Base-by-base conservation (phyloP, 2,797 vertebrate species). In the Tragopan temminckii region DNA sequence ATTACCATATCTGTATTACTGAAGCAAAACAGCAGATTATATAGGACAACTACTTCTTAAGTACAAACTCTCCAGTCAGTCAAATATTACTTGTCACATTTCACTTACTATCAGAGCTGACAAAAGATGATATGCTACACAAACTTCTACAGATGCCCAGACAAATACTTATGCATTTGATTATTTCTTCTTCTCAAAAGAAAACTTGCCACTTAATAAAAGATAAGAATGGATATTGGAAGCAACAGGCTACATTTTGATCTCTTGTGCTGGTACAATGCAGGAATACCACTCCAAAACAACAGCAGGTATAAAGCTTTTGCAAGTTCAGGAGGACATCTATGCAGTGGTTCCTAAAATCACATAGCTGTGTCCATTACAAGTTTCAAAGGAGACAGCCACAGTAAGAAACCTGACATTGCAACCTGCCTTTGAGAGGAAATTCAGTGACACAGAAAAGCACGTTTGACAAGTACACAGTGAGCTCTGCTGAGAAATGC, bases 381-480 rank as follows among this genome's bases (percentile, higher is more conserved):
- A n/a, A 80, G 31, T 38, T 88, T 38, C 82, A 79, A 78, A 81
- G 70, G 58, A 95, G 82, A 79, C 83, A 83, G 53, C 67, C 9
- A 1, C 69, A 57, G 66, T 11, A 45, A 72, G 77, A 90, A 79
- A 29, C 27, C 63, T 81, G 83, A 86, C 88, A 79, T 15, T 40
- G 33, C 70, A 89, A 36, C 50, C 42, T 79, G 72, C 42, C 80
- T 91, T 48, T 43, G 55, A 19, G 16, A 67, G 38, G 76, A 76
- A 78, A 83, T 71, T 36, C 93, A 90, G 80, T 84, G 88, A 85
- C 91, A 92, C 74, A 91, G 82, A 91, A 92, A 90, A 96, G 48
- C 50, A 5, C 11, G 25, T 93, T 70, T 91, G 83, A 95, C 92
- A 94, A 90, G 80, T 62, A 78, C 93, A 76, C 20, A 17, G 48